These are phyloP conservation scores for Dryobates pubescens DNA, from an alignment of 2,797 vertebrate species.

Conservation along the genomic window DNA sequence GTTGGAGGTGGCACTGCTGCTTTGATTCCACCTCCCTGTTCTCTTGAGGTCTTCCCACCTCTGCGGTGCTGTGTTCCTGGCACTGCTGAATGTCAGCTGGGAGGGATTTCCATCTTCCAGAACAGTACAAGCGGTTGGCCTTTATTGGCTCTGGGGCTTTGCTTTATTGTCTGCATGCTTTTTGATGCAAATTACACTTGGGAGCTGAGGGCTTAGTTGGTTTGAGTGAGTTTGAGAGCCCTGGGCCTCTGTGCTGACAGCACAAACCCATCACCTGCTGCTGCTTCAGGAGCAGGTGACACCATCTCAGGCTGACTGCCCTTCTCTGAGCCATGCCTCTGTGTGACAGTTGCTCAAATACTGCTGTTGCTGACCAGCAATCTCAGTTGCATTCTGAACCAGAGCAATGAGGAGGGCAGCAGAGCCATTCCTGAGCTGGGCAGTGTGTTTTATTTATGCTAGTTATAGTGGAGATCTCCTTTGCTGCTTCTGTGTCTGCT, in stretches of 20 bases:
- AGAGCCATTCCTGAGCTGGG: background rate
- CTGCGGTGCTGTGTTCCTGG: background rate
- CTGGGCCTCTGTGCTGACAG: background rate
- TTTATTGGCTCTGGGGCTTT: background rate
- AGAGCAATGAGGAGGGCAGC: background rate
- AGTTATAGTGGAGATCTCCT: background rate
- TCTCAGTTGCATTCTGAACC: background rate
- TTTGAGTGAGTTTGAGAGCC: background rate
- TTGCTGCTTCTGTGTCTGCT: background rate
- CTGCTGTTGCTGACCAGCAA: background rate
- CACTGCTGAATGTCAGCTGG: accelerated
- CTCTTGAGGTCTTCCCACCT: background rate
- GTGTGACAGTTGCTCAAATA: background rate
- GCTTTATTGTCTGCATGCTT: background rate
- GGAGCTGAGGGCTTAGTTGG: background rate
- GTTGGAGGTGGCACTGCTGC: background rate
- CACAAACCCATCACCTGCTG: background rate
- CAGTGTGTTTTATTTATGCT: background rate
- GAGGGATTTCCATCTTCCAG: background rate
- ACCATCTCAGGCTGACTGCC: background rate
- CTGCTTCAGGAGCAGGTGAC: background rate
- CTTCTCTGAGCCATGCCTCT: background rate
- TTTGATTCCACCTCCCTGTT: background rate
- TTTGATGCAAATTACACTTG: background rate
- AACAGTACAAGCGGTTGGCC: background rate